Evolutionary conservation across 1,140 invertebrate genomes (phyloP), one percentile per base, ranked within the genome.

Genomic region (Drosophila kurseongensis): DNA sequence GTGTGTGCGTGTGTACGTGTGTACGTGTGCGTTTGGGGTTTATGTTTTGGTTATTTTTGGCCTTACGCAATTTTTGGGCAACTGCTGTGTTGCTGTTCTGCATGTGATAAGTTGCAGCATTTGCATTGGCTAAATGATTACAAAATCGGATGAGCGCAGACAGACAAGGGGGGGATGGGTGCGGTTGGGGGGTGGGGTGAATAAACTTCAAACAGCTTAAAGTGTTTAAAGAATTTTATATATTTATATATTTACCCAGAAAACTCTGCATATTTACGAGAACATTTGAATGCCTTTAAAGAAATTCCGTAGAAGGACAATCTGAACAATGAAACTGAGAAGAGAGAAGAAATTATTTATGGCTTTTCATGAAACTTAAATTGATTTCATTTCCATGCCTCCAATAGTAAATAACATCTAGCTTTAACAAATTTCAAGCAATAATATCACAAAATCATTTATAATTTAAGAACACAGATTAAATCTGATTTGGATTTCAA

Each of bases 1-100:
- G 36, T 41, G 38, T 45, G n/a, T 44, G 16, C 27, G 18, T 65
- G 40, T 60, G 58, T n/a, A n/a, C 18, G 36, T 41, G 38, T 45
- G n/a, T 44, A 23, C 27, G 18, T 65, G 40, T 60, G 58, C 67
- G 54, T 74, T 68, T 41, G 66, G 75, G 75, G 73, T 68, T 66
- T 75, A 66, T 75, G 75, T 80, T 84, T 85, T 84, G 77, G 50
- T 84, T 84, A 85, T 84, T 84, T 84, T 84, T 85, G 74, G 81
- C 60, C 85, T 84, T 84, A 84, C 81, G 77, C 81, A 84, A 75
- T 75, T 75, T 75, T 75, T 75, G 52, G 72, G 27, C 60, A 44
- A 63, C 51, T 58, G 63, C 57, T 35, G 62, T 36, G 29, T 32
- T 44, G 47, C 63, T 65, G 68, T 44, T 50, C 52, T 65, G 72